Base-by-base conservation (phyloP, 2,888 invertebrate species). In the Sphaerophoria taeniata region DNA sequence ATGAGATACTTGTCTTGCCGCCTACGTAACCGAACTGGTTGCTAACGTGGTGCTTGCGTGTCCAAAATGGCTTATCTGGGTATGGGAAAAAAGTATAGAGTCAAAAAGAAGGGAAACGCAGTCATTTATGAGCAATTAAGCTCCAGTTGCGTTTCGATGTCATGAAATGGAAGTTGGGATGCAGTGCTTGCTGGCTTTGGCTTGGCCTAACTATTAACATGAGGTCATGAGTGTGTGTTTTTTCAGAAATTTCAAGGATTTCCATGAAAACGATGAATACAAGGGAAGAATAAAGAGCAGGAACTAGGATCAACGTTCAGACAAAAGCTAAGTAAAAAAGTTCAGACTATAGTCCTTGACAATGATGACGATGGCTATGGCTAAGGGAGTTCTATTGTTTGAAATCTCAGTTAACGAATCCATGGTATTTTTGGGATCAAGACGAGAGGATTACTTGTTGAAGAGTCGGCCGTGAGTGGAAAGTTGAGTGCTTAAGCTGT, bases 1-100 rank as follows among this genome's bases (percentile, higher is more conserved):
- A 95, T 12, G 93, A 93, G 78, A 95, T 91, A 89, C 94, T 94
- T 3, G 93, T 93, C 39, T 90, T 91, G 16, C 94, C 94, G 51
- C 93, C 93, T 61, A 94, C 88, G 69, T 91, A 92, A 6, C 90
- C 91, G 63, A 90, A 92, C 76, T 90, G 89, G 34, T 89, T 87
- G 60, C 88, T 88, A 6, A 89, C 87, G 74, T 90, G 89, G 7
- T 89, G 89, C 36, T 89, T 89, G 71, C 89, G 87, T 2, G 90
- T 89, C 89, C 91, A 90, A 51, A 90, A 89, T 5, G 92, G 92
- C 73, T 91, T 91, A 88, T 92, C 92, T 92, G 87, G 24, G 24
- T 2, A 24, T 65, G 53, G 58, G 53, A 55, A 45, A 72, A 47
- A 69, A 47, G 55, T 39, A 72, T 45, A 36, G 76, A 84, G 65